Base-by-base conservation (phyloP, 2,797 vertebrate genomes). In the Dryobates pubescens region DNA sequence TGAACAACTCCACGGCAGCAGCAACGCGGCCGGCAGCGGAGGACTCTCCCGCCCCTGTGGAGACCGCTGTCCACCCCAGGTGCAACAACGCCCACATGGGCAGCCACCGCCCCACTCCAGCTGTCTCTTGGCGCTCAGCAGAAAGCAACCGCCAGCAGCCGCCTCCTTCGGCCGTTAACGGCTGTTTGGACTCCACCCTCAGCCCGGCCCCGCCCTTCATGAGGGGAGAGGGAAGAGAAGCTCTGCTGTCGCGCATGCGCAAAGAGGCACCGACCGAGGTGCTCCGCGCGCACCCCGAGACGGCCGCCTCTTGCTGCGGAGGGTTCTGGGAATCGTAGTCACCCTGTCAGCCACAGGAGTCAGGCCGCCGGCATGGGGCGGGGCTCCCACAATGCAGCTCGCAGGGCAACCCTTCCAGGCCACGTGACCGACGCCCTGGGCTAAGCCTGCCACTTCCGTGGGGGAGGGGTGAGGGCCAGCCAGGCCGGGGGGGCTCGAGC, bases 41-140 rank as follows among this genome's bases (percentile, higher is more conserved):
- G 17, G 18, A 22, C 20, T 47, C 4, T 47, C 5, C 59, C 6
- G 4, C 6, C 10, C 26, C 22, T 4, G 15, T 0, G 6, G 12
- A n/a, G 27, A 6, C 17, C 2, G 16, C 38, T 3, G 2, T 2
- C 22, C 17, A 4, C 5, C 29, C 17, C 54, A 10, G 20, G 13
- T 27, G 15, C 24, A 3, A 9, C 30, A 1, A 4, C 1, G 6
- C 2, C 10, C 1, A 3, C 10, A 16, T 2, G 9, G 1, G 17
- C 38, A 38, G 38, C 54, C 54, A 5, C 6, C 16, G 17, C 9
- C 54, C 14, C 53, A 6, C 13, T 15, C 8, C 13, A 14, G 26
- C 26, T 53, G 51, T 53, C 24, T 9, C 51, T 27, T 14, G 6
- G 7, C 51, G 5, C 47, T 10, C 47, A 20, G 20, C 19, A 22